Base-by-base conservation (phyloP, 2,113 vertebrate species). In the Nipponia nippon region DNA sequence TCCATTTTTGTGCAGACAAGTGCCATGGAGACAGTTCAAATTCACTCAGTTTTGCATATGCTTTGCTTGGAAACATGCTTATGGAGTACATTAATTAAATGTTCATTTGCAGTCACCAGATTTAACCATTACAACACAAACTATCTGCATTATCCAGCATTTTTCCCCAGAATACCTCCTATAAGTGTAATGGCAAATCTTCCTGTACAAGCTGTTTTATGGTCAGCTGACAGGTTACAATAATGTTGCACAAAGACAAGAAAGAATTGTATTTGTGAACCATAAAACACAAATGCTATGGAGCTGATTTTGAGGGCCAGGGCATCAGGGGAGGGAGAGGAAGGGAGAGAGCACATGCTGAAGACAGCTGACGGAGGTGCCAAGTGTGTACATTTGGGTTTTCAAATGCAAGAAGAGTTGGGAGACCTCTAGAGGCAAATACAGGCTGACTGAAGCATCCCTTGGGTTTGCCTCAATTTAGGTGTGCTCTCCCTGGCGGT, bases 371-470 rank as follows among this genome's bases (percentile, higher is more conserved):
- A 34, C 53, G 59, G 63, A 52, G 16, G 11, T 63, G n/a, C 29
- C 7, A 30, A 38, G 16, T 11, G 18, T 0, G 0, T 44, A 40
- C 8, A 12, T 29, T 69, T 29, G 26, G 36, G 3, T 30, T 89
- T 83, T 61, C 50, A 32, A 73, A 66, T 4, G 34, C 14, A 34
- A 34, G 52, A 95, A 87, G 52, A 16, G n/a, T 69, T 91, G 83
- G 76, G 92, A 95, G 94, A 94, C 72, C 67, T 89, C 92, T 96
- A 90, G 83, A 89, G 95, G 92, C 61, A 95, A 63, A 63, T 9
- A 32, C 2, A 52, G 47, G 11, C n/a, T 58, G 71, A 55, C 8
- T 38, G 61, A 52, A 81, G 27, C 36, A 34, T 52, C 34, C 26
- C 29, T 58, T 53, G 18, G 18, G n/a, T 27, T 92, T 50, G 23